Evolutionary conservation across 1,140 invertebrate genomes (phyloP), one percentile per base, ranked within the genome.

Genomic region (Heliothis virescens): DNA sequence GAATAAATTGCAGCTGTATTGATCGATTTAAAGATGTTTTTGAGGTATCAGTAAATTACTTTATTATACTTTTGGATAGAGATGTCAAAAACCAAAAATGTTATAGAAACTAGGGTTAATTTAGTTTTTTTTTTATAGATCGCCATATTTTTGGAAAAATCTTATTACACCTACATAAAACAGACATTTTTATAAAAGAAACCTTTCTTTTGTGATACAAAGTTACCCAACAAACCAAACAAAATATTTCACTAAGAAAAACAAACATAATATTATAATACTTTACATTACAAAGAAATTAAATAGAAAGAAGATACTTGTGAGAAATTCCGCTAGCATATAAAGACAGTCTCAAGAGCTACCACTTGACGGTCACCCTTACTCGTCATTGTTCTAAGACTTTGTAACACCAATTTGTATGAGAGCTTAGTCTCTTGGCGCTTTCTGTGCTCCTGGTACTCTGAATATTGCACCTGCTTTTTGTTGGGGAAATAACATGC

Each of bases 341-440:
- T 74, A 74, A 59, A 74, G 57, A 60, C 53, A 3, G 55, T 60
- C 57, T 74, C 52, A 41, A 74, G 53, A 48, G 55, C 41, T n/a
- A 16, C 48, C 12, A 41, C 4, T 26, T 0, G 12, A 74, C 21
- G 52, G 16, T 11, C 52, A 72, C 26, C 29, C 55, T 52, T 15
- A 62, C 60, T 71, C 29, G 48, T 71, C 67, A 60, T 60, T 74
- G 72, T 72, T 71, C 48, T 73, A 59, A 7, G 55, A 29, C 53
- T 73, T 74, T 74, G 72, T 60, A 60, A 74, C 53, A 48, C 29
- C 57, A 74, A 74, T 74, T 74, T 74, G 41, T 57, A 16, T 74
- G 47, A 74, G 18, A 47, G 72, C 53, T 48, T 55, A 47, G 29
- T 29, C n/a, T 60, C 55, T 74, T 74, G 4, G 69, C 52, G 12